These are phyloP conservation scores for Pogonocichla stellata DNA, from an alignment of 2,113 vertebrate species.

Conservation along the genomic window DNA sequence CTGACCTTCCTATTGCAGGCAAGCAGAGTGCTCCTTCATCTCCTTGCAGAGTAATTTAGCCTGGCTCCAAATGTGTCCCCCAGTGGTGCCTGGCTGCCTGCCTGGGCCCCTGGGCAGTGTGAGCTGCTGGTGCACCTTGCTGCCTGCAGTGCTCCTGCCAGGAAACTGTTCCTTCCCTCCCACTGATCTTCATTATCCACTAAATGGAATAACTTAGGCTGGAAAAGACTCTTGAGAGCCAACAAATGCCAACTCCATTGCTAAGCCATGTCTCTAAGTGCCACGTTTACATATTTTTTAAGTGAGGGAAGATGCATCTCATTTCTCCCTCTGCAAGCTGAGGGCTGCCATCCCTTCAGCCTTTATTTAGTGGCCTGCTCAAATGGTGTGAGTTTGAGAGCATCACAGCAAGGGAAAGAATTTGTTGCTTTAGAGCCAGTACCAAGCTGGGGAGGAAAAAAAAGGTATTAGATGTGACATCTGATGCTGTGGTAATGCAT, in stretches of 20 bases:
- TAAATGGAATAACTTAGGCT: not conserved
- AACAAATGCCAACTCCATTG: not conserved
- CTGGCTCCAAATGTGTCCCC: not conserved
- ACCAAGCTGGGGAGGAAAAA: not conserved
- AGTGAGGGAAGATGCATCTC: not conserved
- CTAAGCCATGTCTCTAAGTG: not conserved
- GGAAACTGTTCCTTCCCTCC: not conserved
- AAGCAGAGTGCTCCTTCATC: not conserved
- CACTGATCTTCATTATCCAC: too few relatives aligned
- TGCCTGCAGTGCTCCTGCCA: not conserved
- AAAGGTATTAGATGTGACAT: not conserved
- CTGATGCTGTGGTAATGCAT: not conserved
- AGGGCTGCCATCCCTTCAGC: not conserved
- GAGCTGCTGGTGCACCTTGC: not conserved
- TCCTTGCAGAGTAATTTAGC: not conserved
- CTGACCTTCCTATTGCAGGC: not conserved
- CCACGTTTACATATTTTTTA: rapidly evolving
- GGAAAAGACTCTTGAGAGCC: not conserved
- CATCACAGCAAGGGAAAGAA: not conserved
- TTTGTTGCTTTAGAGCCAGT: not conserved
- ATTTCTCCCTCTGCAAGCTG: not conserved
- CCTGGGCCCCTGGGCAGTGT: not conserved
- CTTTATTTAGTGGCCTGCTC: not conserved
- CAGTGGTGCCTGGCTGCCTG: not conserved
- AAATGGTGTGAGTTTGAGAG: not conserved